Base-by-base conservation (phyloP, 2,888 invertebrate genomes). In the Amorpha juglandis region DNA sequence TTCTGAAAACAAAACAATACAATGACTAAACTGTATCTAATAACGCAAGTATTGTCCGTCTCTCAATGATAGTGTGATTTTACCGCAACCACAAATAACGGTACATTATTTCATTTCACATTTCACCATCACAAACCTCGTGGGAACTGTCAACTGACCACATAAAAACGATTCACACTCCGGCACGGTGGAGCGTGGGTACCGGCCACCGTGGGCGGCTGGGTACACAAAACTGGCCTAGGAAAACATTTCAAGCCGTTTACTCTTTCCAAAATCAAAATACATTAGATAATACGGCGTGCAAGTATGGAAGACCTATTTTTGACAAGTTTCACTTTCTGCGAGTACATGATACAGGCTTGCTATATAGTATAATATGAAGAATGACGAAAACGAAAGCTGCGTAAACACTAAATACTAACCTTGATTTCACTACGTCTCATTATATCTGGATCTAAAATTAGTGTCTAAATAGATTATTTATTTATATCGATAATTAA, bases 141-240 rank as follows among this genome's bases (percentile, higher is more conserved):
- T 90, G 89, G 85, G 90, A 90, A 89, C 82, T 81, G 81, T 85
- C 87, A 87, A 86, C 86, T 79, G 67, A 75, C 71, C 73, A 63
- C 62, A 3, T 4, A 52, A 67, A 68, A 70, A 72, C 72, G 70
- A 69, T 74, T 75, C 71, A 70, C 69, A 74, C 70, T 69, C 65
- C 62, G 68, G 58, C 65, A 53, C 66, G 48, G 63, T 48, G 33
- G 4, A 11, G 16, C 51, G 42, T 35, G 48, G 62, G 64, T 27
- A 47, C 53, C 27, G 33, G 63, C 65, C 64, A 66, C 64, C 33
- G 71, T 67, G 68, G 75, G 75, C 71, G 74, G 70, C 50, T 67
- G 69, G 69, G 67, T 67, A 73, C 74, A 72, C 71, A 72, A 71
- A 12, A 45, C 53, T 53, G 45, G 12, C 52, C 38, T 33, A 47